A percentile compares a stretch with the other conserved stretches of the same genome.
Evolutionary conservation across 2,113 vertebrate genomes (phyloP).

Genomic region (Oenanthe oenanthe): DNA sequence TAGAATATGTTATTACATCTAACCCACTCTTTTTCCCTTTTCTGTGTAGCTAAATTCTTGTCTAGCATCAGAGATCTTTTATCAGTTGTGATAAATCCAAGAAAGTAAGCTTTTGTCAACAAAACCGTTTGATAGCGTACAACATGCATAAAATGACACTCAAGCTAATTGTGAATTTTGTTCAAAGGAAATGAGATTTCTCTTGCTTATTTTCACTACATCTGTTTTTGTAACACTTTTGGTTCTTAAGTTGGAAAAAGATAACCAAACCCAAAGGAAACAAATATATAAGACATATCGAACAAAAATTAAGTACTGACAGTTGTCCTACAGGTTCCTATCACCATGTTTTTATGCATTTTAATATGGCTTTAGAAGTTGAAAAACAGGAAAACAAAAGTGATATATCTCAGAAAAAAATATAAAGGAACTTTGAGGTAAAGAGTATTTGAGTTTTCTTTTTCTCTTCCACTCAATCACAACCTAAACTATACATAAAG

Average conservation of each 20-base stretch:
- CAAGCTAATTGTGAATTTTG: slow-evolving; percentile 56
- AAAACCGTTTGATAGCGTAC: slow-evolving; percentile 40
- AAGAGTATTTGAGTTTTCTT: not conserved
- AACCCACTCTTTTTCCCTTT: slow-evolving; percentile 36
- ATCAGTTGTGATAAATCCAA: slow-evolving; percentile 61
- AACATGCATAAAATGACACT: slow-evolving; percentile 17
- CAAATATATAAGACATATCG: slow-evolving; percentile 45
- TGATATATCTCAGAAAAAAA: not conserved
- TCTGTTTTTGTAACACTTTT: slow-evolving; percentile 75
- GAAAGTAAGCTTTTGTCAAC: slow-evolving; percentile 32
- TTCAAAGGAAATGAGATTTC: slow-evolving; percentile 63
- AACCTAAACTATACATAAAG: not conserved
- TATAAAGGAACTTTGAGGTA: not conserved
- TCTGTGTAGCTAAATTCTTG: slow-evolving; percentile 29
- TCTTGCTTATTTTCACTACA: slow-evolving; percentile 66
- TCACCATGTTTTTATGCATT: slow-evolving; percentile 41
- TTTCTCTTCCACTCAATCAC: slow-evolving; percentile 7
- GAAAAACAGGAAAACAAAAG: slow-evolving; percentile 49
- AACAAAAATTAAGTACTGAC: slow-evolving; percentile 24
- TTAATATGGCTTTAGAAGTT: not conserved
- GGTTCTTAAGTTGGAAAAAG: slow-evolving; percentile 71
- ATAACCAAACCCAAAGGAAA: slow-evolving; percentile 64
- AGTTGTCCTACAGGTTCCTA: slow-evolving; percentile 56
- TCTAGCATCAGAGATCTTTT: slow-evolving; percentile 44
- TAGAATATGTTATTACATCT: slow-evolving; percentile 32